Base-by-base conservation (phyloP, 2,113 vertebrate species). In the Girardinichthys multiradiatus region DNA sequence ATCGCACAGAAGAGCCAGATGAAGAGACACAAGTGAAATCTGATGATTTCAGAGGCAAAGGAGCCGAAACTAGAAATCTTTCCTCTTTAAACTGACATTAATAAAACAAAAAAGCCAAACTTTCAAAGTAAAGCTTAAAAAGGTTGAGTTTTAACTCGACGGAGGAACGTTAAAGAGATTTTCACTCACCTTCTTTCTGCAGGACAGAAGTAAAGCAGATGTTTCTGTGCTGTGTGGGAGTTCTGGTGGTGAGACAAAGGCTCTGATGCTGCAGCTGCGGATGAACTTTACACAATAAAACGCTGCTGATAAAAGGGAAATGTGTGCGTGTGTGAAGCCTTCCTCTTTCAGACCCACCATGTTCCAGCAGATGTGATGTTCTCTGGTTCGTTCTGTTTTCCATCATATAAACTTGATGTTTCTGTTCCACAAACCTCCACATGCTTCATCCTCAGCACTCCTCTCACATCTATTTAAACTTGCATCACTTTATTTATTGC, bases 241-340 rank as follows among this genome's bases (percentile, higher is more conserved):
- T 21, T 2, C 21, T 24, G 8, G 48, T 2, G 48, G 48, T 10
- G 48, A 54, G 48, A 54, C 24, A 10, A 12, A 39, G 37, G 37
- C 37, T 8, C 37, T n/a, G 48, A 54, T 54, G 48, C 48, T 54
- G 48, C 48, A 2, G 48, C 48, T 10, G n/a, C n/a, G n/a, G n/a
- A n/a, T n/a, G 8, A 54, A 54, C 48, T 10, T 54, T 21, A 54
- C 21, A n/a, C 48, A 10, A 4, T 48, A 17, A 10, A 54, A n/a
- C 48, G 2, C 48, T 51, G 48, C 72, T 58, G 51, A 24, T 66
- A 19, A 66, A 59, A 66, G 35, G 64, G 48, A n/a, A 54, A 54
- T 21, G 12, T 27, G 4, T 37, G 27, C 2, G 31, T n/a, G 61
- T 17, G 48, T 27, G 15, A 10, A 45, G 57, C 27, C 64, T 75